Conservation (phyloP, 2,888 invertebrate species). For the Actias luna region DNA sequence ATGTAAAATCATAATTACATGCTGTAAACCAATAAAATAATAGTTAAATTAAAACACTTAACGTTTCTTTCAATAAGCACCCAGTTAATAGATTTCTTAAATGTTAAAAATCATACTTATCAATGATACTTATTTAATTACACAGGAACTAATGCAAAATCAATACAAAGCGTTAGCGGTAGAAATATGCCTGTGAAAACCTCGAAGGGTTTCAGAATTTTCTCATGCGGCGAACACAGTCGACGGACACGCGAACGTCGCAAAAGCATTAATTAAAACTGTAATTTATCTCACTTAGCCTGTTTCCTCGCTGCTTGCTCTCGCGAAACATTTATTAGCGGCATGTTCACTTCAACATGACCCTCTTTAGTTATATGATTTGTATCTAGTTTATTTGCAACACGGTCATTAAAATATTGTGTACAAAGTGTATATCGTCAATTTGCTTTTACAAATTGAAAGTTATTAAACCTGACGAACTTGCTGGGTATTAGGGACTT, state of each 20-base stretch:
- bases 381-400: background rate
- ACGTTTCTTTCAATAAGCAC: too few species aligned
- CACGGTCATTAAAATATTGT: background rate
- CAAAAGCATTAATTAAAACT: slow-evolving; percentile 53
- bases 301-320: slow-evolving; percentile 31
- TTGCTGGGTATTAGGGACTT: too few species aligned
- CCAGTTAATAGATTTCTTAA: background rate
- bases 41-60: too few species aligned
- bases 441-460: background rate
- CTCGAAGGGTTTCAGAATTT: slow-evolving; percentile 41
- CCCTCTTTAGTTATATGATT: slow-evolving; percentile 24
- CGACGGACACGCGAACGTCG: slow-evolving; percentile 35
- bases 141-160: slow-evolving; percentile 35
- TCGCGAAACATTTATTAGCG: slow-evolving; percentile 33
- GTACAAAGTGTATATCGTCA: background rate
- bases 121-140: slow-evolving; percentile 26
- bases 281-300: slow-evolving; percentile 56
- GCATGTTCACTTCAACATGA: slow-evolving; percentile 26
- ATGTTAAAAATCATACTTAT: background rate
- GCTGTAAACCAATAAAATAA: too few species aligned
- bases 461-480: too few species aligned
- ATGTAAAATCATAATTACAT: too few species aligned
- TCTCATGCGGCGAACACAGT: slow-evolving; percentile 28
- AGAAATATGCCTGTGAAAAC: slow-evolving; percentile 57
- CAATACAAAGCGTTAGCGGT: slow-evolving; percentile 34